Percentiles rank a stretch among this genome's conserved stretches.
These are phyloP conservation scores for Galendromus occidentalis DNA, from an alignment of 1,140 invertebrate species.

Conservation along the genomic window DNA sequence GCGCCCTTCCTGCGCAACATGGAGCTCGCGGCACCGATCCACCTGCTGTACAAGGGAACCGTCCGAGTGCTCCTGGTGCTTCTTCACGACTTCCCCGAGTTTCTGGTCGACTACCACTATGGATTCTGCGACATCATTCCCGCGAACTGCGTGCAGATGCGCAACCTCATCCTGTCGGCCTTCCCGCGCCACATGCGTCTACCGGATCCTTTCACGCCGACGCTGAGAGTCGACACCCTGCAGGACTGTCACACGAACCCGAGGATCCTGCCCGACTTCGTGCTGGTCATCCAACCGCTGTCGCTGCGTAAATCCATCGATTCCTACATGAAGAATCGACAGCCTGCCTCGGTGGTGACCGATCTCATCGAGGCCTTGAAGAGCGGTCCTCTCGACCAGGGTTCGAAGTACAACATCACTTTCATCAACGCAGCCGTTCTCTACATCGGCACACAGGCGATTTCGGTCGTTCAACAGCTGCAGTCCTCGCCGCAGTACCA, in stretches of 20 bases:
- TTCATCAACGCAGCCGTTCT: constrained; percentile 91
- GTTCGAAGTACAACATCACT: constrained; percentile 78
- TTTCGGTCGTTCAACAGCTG: constrained; percentile 46
- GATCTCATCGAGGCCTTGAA: constrained; percentile 36
- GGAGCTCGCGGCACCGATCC: constrained; percentile 76
- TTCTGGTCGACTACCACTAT: constrained; percentile 96
- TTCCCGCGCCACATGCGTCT: constrained; percentile 93
- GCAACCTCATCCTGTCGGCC: constrained; percentile 89
- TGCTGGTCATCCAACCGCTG: constrained; percentile 59
- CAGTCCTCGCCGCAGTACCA: constrained; percentile 73
- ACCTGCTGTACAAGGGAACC: constrained; percentile 79
- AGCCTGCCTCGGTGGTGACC: constrained; percentile 83
- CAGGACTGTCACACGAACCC: constrained; percentile 59
- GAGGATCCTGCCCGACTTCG: constrained; percentile 70
- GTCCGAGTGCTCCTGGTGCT: constrained; percentile 82
- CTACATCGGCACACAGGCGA: constrained; percentile 92
- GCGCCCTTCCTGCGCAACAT: constrained; percentile 91
- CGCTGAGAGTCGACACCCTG: constrained; percentile 85
- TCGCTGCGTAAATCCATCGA: constrained; percentile 43
- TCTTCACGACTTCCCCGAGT: constrained; percentile 96
- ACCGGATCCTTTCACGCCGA: constrained; percentile 93
- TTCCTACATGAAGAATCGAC: constrained; percentile 78
- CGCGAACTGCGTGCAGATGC: constrained; percentile 96
- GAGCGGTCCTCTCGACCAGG: constrained; percentile 44
- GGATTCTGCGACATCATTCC: constrained; percentile 98